Conservation (phyloP, 2,113 vertebrate genomes). For the Syrrhaptes paradoxus region DNA sequence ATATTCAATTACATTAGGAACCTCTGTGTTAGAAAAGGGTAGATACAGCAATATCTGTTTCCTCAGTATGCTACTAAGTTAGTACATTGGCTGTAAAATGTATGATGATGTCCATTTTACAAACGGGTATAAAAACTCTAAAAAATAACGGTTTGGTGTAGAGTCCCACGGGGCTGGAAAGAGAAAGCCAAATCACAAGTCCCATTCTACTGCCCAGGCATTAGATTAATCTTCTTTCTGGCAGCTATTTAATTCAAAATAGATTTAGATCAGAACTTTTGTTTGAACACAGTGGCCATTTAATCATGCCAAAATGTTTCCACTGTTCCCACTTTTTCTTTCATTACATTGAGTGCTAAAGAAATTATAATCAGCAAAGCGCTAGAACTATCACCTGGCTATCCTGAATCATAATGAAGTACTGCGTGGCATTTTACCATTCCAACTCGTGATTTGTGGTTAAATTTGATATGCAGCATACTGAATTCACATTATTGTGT, state of each 20-base stretch:
- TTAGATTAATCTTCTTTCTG: slow-evolving; percentile 60
- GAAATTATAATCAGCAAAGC: slow-evolving; percentile 79
- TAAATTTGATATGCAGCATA: slow-evolving; percentile 60
- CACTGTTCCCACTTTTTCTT: slow-evolving; percentile 72
- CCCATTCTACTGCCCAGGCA: slow-evolving; percentile 8
- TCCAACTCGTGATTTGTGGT: slow-evolving; percentile 58
- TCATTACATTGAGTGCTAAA: slow-evolving; percentile 81
- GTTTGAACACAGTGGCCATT: slow-evolving; percentile 90
- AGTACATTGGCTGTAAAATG: not conserved
- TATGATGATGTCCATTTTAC: not conserved
- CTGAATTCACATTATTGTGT: slow-evolving; percentile 65
- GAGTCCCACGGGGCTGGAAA: not conserved
- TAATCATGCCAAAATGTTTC: slow-evolving; percentile 89
- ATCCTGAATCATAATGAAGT: slow-evolving; percentile 63
- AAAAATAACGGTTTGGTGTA: slow-evolving; percentile 19
- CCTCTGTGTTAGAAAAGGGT: not conserved
- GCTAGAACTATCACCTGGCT: slow-evolving; percentile 70
- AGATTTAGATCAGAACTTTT: slow-evolving; percentile 85
- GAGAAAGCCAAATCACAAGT: slow-evolving; percentile 31
- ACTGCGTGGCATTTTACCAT: slow-evolving; percentile 44
- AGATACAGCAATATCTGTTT: not conserved
- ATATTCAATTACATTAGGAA: not conserved
- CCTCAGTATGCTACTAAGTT: not conserved
- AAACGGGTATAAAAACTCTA: not conserved
- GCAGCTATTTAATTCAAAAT: slow-evolving; percentile 73